Evolutionary conservation across 2,888 invertebrate species (phyloP).

Genomic region (Spodoptera littoralis): DNA sequence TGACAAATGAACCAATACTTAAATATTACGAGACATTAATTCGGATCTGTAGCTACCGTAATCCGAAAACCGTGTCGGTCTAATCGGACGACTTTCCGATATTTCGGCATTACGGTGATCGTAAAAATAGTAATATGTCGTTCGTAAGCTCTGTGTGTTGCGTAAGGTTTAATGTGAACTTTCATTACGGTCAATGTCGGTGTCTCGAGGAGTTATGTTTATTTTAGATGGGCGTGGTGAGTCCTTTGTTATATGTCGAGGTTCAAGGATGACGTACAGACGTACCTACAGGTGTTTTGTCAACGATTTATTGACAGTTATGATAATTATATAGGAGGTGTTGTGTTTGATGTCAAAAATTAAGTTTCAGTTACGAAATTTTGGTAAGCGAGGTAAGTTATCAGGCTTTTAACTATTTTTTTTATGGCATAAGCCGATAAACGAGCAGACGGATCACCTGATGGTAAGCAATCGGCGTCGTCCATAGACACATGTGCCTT

Average conservation of each 20-base stretch:
- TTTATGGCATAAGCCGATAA: too few relatives aligned
- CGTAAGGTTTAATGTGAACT: constrained; percentile 77
- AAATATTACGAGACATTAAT: constrained; percentile 40
- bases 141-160: constrained; percentile 58
- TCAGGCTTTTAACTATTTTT: too few relatives aligned
- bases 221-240: constrained; percentile 32
- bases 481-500: too few relatives aligned
- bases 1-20: constrained; percentile 19
- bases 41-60: constrained; percentile 38
- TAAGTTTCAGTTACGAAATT: too few relatives aligned
- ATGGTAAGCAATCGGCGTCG: too few relatives aligned
- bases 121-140: constrained; percentile 69
- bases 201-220: constrained; percentile 32
- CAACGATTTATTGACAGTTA: constrained; percentile 13
- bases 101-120: constrained; percentile 67
- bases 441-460: too few relatives aligned
- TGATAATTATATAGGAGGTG: too few relatives aligned
- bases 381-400: too few relatives aligned
- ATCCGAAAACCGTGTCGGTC: constrained; percentile 49
- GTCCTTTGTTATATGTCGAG: constrained; percentile 29
- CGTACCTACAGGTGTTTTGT: background rate
- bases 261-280: constrained; percentile 37
- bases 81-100: constrained; percentile 68
- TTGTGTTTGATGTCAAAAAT: too few relatives aligned
- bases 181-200: constrained; percentile 81